Base-by-base conservation (phyloP, 2,113 vertebrate genomes). In the Thomomys bottae region DNA sequence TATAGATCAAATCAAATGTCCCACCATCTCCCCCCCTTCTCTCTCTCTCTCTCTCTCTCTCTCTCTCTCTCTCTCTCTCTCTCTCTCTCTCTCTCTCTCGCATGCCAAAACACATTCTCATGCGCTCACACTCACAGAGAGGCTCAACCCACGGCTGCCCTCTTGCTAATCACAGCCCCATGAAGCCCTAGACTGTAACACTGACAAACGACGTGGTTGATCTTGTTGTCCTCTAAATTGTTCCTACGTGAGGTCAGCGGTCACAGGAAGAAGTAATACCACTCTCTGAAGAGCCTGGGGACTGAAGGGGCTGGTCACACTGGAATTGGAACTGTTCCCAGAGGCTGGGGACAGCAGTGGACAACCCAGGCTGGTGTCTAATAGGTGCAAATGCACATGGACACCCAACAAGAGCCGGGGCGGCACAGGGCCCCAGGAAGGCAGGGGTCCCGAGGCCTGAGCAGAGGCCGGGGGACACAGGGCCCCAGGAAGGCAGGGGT, bases 401-500 rank as follows among this genome's bases (percentile, higher is more conserved):
- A 3, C 2, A 8, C 6, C 1, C 18, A 9, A 23, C 15, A 6
- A 1, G 26, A 32, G 40, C 8, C 12, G 21, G 32, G n/a, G 17
- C 4, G 38, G 71, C 24, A 12, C 40, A 28, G 38, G 38, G 11
- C 70, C 71, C 24, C 12, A 36, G 38, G 71, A 38, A 28, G 38
- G 71, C 36, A 42, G 71, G 8, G 26, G 6, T 9, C 66, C 67
- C 17, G 9, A 45, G 6, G 45, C 45, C 45, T 45, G 6, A 45
- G 45, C 6, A 45, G 45, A 45, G 24, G n/a, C 12, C 9, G 21
- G 66, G n/a, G 14, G 38, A 38, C 24, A 12, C 40, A 28, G 38
- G 38, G 11, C 70, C 71, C 24, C 12, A 36, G 38, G 71, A 38
- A 28, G 24, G 71, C 71, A 73, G 71, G 8, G 26, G 6, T 9